Base-by-base conservation (phyloP, 2,888 invertebrate genomes). In the Trichopoda pennipes region DNA sequence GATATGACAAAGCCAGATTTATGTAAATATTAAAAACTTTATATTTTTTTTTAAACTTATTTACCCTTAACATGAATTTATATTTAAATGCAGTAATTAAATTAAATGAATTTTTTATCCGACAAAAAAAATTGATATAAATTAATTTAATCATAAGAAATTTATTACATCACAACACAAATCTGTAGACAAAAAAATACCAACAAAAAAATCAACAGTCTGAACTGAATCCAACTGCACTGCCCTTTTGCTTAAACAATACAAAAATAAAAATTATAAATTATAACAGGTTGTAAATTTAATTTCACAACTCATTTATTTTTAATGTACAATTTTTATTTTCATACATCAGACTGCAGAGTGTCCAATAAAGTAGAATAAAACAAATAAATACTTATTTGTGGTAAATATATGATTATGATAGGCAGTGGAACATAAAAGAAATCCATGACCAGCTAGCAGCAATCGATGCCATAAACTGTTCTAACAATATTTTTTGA, bases 261-360 rank as follows among this genome's bases (percentile, higher is more conserved):
- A 12, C 58, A 32, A 28, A 12, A 58, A 68, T 75, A 32, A 28
- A 12, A 58, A 68, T 75, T 38, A 56, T 70, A 77, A 77, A 56
- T 70, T 70, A 69, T 63, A 70, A 63, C 77, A 81, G 63, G 63
- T 73, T 81, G 81, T 82, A 82, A 82, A 82, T 79, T 79, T 79
- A 79, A 82, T 82, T 82, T 82, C 75, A 82, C 82, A 76, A 68
- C 63, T 79, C 79, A 82, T 82, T 76, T 82, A 82, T 68, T 82
- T 82, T 76, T 32, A 82, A 82, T 68, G 75, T 66, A 79, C 69
- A 78, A 69, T 73, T 69, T 73, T 55, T 77, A 47, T 49, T 63
- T 19, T 69, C 47, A 35, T 81, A 68, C 68, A 69, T 63, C 77
- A 69, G 73, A 80, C 53, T 69, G 49, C 19, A 55, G 44, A 60